Evolutionary conservation across 2,888 invertebrate species (phyloP), one percentile per base, ranked within the genome.

Genomic region (Tridacna gigas): DNA sequence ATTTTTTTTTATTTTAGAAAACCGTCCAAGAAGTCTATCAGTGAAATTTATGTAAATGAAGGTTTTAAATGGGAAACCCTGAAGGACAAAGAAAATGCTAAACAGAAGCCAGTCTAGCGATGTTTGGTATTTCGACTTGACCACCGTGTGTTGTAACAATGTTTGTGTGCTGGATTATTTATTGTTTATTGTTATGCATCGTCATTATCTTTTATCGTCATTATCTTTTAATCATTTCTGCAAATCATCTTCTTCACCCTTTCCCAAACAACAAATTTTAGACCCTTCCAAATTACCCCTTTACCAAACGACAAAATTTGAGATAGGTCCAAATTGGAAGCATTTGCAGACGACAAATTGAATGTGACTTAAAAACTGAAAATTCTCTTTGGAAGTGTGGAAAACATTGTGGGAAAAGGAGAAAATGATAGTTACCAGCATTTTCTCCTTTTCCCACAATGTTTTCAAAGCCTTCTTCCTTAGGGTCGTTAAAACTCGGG

Each of bases 371-470:
- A n/a, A n/a, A n/a, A n/a, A n/a, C n/a, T n/a, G n/a, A n/a, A n/a
- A n/a, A n/a, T n/a, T n/a, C n/a, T n/a, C n/a, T n/a, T 18, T 18
- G 2, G 20, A 18, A 20, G n/a, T 2, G 20, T 63, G 22, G 63
- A 18, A 63, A 63, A 63, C 63, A 63, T n/a, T n/a, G 63, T 63
- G 63, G 63, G 20, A 63, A 63, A 63, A 22, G 22, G 25, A n/a
- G 63, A 63, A 63, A 63, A 22, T 63, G 63, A 1, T 63, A 7
- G 63, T 63, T 3, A 22, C 63, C n/a, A 63, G 63, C 63, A 63
- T n/a, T 63, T 63, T 63, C 63, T n/a, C 25, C 63, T 22, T 63
- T 4, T 63, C 1, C 63, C 20, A 56, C 56, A 56, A 56, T 20
- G 56, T n/a, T 56, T 56, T 56, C n/a, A 20, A n/a, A 20, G 56